Evolutionary conservation across 2,113 vertebrate genomes (phyloP), one percentile per base, ranked within the genome.

Genomic region (Meriones unguiculatus): DNA sequence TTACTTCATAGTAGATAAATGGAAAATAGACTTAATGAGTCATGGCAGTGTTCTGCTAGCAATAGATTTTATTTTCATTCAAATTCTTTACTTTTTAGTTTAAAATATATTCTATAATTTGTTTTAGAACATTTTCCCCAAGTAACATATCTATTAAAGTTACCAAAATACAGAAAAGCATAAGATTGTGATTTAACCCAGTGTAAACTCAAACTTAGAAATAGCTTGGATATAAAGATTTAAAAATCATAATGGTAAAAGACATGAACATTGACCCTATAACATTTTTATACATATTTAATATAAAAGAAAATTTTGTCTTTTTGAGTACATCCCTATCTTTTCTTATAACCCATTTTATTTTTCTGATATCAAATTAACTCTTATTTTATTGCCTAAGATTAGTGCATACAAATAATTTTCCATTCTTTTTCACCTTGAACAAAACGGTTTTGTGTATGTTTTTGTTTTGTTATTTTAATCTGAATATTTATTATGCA

Each of bases 1-100:
- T 95, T 88, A 7, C 69, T 95, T 95, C 38, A n/a, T 81, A 52
- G 80, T 38, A 38, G 20, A 89, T 96, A 94, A 97, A 95, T 95
- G 73, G 41, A 88, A 46, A 65, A 93, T 10, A 91, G 72, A 97
- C 24, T 73, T 97, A 98, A 97, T 76, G 73, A 96, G 70, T 14
- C 82, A 25, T 96, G 35, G 90, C 72, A 95, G 38, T 50, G 93
- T 90, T 77, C 15, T n/a, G 4, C 70, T 65, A 59, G 6, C n/a
- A 90, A 5, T 75, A 6, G 22, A 93, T 92, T 38, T 75, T 70
- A 89, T 96, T 97, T 94, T 90, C 52, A 91, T 8, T 86, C 50
- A 95, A 67, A 95, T 41, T 17, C 59, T 96, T 95, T 84, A 94
- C 69, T 69, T 69, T 93, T 96, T 91, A 81, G 32, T 90, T 96